Conservation (phyloP, 92 coral and sea anemone genomes). For the Zoanthus sansibaricus region DNA sequence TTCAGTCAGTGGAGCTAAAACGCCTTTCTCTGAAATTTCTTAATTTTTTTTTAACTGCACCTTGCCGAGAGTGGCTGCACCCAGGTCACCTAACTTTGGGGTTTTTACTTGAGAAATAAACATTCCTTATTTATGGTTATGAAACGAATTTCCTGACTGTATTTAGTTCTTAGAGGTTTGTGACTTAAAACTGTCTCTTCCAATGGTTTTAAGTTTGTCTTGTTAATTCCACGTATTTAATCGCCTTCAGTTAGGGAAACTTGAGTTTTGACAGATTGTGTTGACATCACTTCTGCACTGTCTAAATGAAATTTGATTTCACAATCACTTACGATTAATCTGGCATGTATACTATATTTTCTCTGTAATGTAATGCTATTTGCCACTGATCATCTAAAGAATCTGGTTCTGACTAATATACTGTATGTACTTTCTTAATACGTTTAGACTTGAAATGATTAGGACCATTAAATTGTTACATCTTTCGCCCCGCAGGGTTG, state of each 20-base stretch:
- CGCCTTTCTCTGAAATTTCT: slow-evolving; percentile 54
- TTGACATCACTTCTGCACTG: slow-evolving; percentile 42
- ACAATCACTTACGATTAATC: slow-evolving; percentile 7
- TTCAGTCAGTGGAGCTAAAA: background rate
- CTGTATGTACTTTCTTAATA: background rate
- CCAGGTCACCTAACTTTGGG: background rate
- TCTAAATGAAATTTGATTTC: slow-evolving; percentile 27
- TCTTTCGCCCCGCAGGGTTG: slow-evolving; percentile 49
- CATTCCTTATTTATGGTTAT: background rate
- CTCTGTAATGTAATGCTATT: background rate
- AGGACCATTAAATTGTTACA: slow-evolving; percentile 38
- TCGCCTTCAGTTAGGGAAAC: background rate
- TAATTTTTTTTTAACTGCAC: background rate
- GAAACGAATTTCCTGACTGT: background rate
- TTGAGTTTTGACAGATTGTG: slow-evolving; percentile 34
- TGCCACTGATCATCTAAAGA: background rate
- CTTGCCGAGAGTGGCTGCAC: background rate
- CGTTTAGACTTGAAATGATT: slow-evolving; percentile 48
- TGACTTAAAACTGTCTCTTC: too few relatives aligned
- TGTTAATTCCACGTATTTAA: slow-evolving; percentile 41
- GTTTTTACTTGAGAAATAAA: background rate
- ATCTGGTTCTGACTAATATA: background rate
- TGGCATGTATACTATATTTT: slow-evolving; percentile 10
- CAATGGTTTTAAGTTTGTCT: slow-evolving; percentile 11
- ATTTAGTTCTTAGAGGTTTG: slow-evolving; percentile 23